Conservation (phyloP, 2,797 vertebrate species). For the Acipenser transmontanus region DNA sequence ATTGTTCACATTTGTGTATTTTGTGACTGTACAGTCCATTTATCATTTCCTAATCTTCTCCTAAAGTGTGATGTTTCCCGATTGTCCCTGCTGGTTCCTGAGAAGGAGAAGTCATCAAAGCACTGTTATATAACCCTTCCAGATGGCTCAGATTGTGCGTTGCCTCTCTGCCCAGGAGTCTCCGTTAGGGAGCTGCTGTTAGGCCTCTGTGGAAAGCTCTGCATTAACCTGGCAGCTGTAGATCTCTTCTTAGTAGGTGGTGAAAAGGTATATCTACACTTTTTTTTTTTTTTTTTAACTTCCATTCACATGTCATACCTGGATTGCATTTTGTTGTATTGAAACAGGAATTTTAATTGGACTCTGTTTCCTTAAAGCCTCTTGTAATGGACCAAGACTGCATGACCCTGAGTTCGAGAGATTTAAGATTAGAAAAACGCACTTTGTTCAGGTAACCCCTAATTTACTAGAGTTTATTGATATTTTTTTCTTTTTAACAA, state of each 20-base stretch:
- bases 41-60: conserved; percentile 17
- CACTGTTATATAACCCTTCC: conserved; percentile 86
- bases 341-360: background rate
- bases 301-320: background rate
- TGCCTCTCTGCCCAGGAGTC: conserved; percentile 72
- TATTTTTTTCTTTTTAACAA: background rate
- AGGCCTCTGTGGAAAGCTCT: conserved; percentile 84
- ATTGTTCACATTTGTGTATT: background rate
- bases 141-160: conserved; percentile 76
- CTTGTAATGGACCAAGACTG: conserved; percentile 95
- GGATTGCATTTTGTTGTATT: too few relatives aligned
- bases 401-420: conserved; percentile 83
- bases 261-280: conserved; percentile 73
- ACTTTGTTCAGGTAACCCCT: conserved; percentile 84
- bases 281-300: background rate
- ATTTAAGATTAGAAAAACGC: conserved; percentile 88
- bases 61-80: conserved; percentile 69
- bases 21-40: conserved; percentile 2
- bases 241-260: conserved; percentile 93
- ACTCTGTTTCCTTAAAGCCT: conserved; percentile 56
- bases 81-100: conserved; percentile 50
- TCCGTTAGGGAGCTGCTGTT: conserved; percentile 88
- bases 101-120: conserved; percentile 70
- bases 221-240: conserved; percentile 86
- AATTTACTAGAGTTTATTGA: background rate